Evolutionary conservation across 1,140 invertebrate genomes (phyloP).

Genomic region (Bombus waltoni): DNA sequence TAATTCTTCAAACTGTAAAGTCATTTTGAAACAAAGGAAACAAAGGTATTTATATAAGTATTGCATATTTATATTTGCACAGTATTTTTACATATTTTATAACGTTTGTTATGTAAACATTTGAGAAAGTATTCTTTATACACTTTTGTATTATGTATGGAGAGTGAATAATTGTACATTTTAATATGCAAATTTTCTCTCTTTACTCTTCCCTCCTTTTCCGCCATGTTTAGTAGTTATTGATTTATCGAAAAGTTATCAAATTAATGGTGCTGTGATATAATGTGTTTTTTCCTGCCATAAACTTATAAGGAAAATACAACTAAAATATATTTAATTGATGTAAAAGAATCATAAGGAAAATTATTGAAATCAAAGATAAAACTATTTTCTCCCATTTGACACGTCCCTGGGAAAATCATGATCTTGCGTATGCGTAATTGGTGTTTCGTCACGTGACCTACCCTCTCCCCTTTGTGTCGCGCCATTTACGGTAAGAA

Average conservation of each 20-base stretch:
- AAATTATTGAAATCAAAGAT: not conserved
- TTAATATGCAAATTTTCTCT: not conserved
- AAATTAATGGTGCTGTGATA: not conserved
- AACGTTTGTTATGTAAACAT: constrained; percentile 5
- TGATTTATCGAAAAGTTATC: not conserved
- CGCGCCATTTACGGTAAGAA: constrained; percentile 74
- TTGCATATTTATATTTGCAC: not conserved
- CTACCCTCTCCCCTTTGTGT: constrained; percentile 49
- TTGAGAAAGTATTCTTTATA: not conserved
- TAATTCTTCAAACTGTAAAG: constrained; percentile 81
- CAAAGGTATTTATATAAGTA: constrained; percentile 24
- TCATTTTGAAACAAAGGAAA: constrained; percentile 11
- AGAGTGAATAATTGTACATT: not conserved
- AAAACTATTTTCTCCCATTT: not conserved
- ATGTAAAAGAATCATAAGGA: not conserved
- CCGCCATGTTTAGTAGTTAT: not conserved
- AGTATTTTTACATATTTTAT: constrained; percentile 54
- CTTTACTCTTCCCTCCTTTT: no score
- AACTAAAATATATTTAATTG: not conserved
- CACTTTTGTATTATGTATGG: not conserved
- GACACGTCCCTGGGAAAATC: constrained; percentile 39
- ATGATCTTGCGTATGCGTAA: constrained; percentile 42
- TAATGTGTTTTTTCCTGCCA: not conserved
- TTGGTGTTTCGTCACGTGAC: constrained; percentile 66
- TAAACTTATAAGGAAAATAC: not conserved